Percentiles rank a stretch among this genome's conserved stretches.
phyloP scores from a whole-genome alignment of 2,888 invertebrate species.

The Netelia virgata region DNA sequence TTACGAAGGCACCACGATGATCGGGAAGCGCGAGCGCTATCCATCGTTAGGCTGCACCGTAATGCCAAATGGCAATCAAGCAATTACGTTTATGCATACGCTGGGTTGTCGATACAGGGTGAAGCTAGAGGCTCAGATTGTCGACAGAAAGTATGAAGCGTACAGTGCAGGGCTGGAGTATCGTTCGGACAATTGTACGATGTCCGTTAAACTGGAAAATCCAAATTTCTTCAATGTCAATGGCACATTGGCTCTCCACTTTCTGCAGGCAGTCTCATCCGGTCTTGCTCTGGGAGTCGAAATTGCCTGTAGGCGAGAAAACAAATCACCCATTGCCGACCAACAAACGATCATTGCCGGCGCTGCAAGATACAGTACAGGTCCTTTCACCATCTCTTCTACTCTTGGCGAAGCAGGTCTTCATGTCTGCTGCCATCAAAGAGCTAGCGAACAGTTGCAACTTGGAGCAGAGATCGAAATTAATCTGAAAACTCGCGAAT shows the following conservation, averaged over 20 bases:
- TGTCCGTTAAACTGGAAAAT: constrained; percentile 78
- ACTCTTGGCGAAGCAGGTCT: constrained; percentile 86
- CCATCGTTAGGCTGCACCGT: constrained; percentile 79
- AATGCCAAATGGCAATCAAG: constrained; percentile 79
- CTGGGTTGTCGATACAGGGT: constrained; percentile 80
- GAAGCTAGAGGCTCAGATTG: constrained; percentile 78
- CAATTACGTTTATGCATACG: constrained; percentile 78
- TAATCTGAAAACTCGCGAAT: constrained; percentile 87
- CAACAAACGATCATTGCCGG: constrained; percentile 77
- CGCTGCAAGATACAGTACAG: constrained; percentile 85
- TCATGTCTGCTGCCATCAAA: constrained; percentile 88
- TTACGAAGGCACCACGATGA: constrained; percentile 79
- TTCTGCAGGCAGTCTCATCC: constrained; percentile 82
- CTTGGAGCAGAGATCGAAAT: constrained; percentile 89
- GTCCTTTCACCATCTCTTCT: constrained; percentile 89
- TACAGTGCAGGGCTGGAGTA: constrained; percentile 78
- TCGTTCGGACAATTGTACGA: constrained; percentile 81
- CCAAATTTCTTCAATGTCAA: constrained; percentile 74
- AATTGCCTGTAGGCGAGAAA: constrained; percentile 77
- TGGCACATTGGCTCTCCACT: constrained; percentile 80
- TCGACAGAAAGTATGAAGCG: constrained; percentile 74
- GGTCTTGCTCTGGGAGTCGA: constrained; percentile 81
- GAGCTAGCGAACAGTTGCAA: constrained; percentile 87
- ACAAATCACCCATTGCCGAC: constrained; percentile 71
- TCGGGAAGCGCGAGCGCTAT: constrained; percentile 79